Evolutionary conservation across 1,140 invertebrate genomes (phyloP), one percentile per base, ranked within the genome.

Genomic region (Drosophila gunungcola): DNA sequence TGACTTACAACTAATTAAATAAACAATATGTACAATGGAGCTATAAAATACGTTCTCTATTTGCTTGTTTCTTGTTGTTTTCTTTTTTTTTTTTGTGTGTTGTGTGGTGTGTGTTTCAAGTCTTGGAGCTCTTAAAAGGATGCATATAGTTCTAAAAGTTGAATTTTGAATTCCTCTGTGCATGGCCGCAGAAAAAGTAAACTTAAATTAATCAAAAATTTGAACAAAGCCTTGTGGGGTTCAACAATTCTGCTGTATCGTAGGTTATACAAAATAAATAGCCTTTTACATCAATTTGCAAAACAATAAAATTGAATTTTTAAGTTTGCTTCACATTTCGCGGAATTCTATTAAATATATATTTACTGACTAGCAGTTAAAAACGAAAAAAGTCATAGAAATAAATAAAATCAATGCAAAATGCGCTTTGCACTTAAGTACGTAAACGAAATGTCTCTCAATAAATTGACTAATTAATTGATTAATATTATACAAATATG

Each of bases 311-410:
- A 78, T 70, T 68, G 42, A 69, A 78, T 78, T 67, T 62, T 75
- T 51, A 73, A 65, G 73, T 56, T 48, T 32, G 52, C 54, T 60
- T 67, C 61, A 62, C 65, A 69, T 81, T 76, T 81, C 21, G 46
- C 60, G 65, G 74, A 88, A 79, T 79, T 56, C 68, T 70, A 70
- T 78, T 39, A 74, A 80, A 62, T 58, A 57, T 73, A 77, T 58
- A 63, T 68, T 89, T 88, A 88, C 83, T 88, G 83, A 88, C 83
- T 88, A 88, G 83, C 83, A 88, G 79, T 83, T 88, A 86, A 72
- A 84, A 86, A 81, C 68, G 60, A 82, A 86, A 56, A 75, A 75
- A 62, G 43, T 61, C 57, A 68, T 77, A 73, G 56, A 75, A 62
- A 72, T 57, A 88, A 86, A 86, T 86, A 86, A 89, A 80, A 73